Evolutionary conservation across 2,113 vertebrate species (phyloP), one percentile per base, ranked within the genome.

Genomic region (Pachypanchax playfairii): DNA sequence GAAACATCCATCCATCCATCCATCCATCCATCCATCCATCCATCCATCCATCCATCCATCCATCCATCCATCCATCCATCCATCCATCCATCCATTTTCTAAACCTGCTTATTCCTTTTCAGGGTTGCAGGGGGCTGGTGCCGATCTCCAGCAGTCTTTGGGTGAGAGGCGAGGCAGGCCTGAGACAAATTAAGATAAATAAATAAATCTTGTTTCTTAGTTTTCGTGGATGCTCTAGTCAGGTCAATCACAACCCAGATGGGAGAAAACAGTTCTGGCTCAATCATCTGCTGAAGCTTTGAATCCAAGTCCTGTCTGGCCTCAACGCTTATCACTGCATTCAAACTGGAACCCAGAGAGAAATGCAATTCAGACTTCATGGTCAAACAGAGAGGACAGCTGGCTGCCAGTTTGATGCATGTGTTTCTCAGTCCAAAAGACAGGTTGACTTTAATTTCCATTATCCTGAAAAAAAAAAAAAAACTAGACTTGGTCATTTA

Each of bases 321-420:
- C 65, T 43, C 49, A 15, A 69, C 72, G 65, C 20, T 87, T 88
- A 89, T 82, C 83, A 29, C 43, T 77, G 73, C 49, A 75, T 87
- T 84, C 85, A 88, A 87, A 87, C 80, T 83, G 85, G 83, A 87
- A 83, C 77, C 71, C 60, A 63, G 82, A 70, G 75, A 85, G 84
- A 81, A 73, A 87, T 69, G 70, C 64, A 80, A 86, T 85, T 89
- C 65, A 50, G 36, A 67, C 80, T 61, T 0, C 42, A 72, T 55
- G 77, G 82, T 39, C 76, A 49, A 49, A 13, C 63, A 28, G 56
- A 39, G 77, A 77, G 71, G 75, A 70, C 73, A 42, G 59, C 74
- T 84, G 81, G 80, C 76, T 56, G 21, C 44, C 14, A 12, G 43
- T 65, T 22, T 43, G 2, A 24, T 11, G 20, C 17, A 25, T 70